Base-by-base conservation (phyloP, 2,797 vertebrate genomes). In the Dendrocincla tyrannina region DNA sequence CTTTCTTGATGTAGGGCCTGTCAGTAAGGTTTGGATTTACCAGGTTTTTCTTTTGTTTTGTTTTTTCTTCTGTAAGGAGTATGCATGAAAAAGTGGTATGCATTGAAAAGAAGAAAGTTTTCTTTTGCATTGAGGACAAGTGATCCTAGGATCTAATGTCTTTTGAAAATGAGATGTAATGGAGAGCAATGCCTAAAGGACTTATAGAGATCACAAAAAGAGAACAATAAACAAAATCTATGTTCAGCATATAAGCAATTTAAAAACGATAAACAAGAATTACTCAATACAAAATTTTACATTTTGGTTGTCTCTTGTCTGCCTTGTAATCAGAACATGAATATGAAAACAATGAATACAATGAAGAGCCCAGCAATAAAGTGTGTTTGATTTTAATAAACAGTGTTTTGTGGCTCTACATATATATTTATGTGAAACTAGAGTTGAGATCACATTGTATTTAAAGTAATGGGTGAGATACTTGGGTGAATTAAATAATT, bases 41-140 rank as follows among this genome's bases (percentile, higher is more conserved):
- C 0, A 3, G 35, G 2, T 4, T 10, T 27, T 17, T 27, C 5
- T 10, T 49, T 17, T 28, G 10, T 11, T 49, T 15, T 37, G n/a
- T 46, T 37, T 66, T 53, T 52, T 32, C 5, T 66, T 64, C 46
- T 15, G 3, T 28, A 41, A 74, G 14, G 10, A 62, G 16, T 2
- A 58, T 87, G 8, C 22, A 85, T 37, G 8, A 50, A 70, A 66
- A 81, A 50, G 5, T 19, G 19, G 1, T 56, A 19, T 3, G 5
- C 39, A 70, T 19, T 9, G 3, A 56, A 83, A 82, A 64, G 30
- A 63, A 9, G 39, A 49, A 53, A 4, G 9, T 41, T 88, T 74
- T 64, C 9, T 3, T 64, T 73, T 76, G 13, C 20, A 13, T 39
- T 74, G 27, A n/a, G 8, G 22, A 47, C 39, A 64, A 76, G 24